phyloP scores from a whole-genome alignment of 2,113 vertebrate species.

The Pelmatolapia mariae region DNA sequence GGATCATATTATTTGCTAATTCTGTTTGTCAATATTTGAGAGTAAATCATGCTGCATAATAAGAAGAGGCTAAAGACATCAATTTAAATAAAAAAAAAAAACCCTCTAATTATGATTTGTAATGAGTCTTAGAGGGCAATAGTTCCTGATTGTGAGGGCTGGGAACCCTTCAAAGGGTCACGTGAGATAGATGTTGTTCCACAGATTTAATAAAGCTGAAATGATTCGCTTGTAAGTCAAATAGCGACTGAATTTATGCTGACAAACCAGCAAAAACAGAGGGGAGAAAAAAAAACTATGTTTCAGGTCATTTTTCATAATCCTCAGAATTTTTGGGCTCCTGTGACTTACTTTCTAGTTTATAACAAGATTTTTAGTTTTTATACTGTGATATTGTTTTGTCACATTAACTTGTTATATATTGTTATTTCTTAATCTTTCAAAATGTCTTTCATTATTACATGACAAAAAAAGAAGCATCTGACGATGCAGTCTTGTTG shows the following conservation, averaged over 20 bases:
- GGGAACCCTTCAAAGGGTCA: background rate
- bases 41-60: background rate
- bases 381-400: background rate
- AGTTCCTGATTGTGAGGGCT: background rate
- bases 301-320: background rate
- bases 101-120: background rate
- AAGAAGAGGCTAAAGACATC: background rate
- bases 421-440: background rate
- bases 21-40: background rate
- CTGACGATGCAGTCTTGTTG: background rate
- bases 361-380: background rate
- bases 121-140: background rate
- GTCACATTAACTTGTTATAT: background rate
- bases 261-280: background rate
- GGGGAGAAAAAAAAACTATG: background rate
- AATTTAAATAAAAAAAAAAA: background rate
- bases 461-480: background rate
- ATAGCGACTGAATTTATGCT: background rate
- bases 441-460: background rate
- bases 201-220: background rate
- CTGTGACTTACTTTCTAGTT: background rate
- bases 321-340: background rate
- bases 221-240: background rate
- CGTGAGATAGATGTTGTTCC: background rate
- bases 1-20: background rate